Evolutionary conservation across 1,140 invertebrate species (phyloP).

Genomic region (Drosophila novamexicana): DNA sequence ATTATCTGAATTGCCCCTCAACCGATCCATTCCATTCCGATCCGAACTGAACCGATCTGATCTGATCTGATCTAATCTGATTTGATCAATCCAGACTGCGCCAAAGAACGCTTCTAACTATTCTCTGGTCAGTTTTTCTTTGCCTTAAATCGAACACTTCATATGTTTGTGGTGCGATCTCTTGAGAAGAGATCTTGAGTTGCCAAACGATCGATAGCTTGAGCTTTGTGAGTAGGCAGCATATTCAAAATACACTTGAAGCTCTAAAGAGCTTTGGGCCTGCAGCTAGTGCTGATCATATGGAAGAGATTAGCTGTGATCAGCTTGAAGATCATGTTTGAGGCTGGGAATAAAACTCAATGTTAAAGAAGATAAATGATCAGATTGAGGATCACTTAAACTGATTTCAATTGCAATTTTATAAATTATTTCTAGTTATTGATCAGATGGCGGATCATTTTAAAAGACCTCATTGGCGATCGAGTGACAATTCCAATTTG

Average conservation of each 20-base stretch:
- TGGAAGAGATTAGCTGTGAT: not conserved
- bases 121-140: not conserved
- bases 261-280: not conserved
- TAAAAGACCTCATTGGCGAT: not conserved
- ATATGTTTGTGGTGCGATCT: slow-evolving; percentile 15
- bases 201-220: slow-evolving; percentile 5
- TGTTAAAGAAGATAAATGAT: too few relatives aligned
- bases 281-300: not conserved
- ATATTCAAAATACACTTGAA: not conserved
- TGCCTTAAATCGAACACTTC: slow-evolving; percentile 40
- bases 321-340: not conserved
- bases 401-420: too few relatives aligned
- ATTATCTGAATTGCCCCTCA: slow-evolving; percentile 33
- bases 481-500: not conserved
- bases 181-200: slow-evolving; percentile 27
- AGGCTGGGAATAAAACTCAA: not conserved
- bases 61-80: slow-evolving; percentile 22
- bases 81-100: slow-evolving; percentile 13
- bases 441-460: too few relatives aligned
- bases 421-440: too few relatives aligned
- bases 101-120: not conserved
- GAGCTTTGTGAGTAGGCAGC: not conserved
- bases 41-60: slow-evolving; percentile 2
- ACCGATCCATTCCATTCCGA: slow-evolving; percentile 14
- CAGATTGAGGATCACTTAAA: not conserved